These are phyloP conservation scores for Rhyacichthys aspro DNA, from an alignment of 2,797 vertebrate species.

Conservation along the genomic window DNA sequence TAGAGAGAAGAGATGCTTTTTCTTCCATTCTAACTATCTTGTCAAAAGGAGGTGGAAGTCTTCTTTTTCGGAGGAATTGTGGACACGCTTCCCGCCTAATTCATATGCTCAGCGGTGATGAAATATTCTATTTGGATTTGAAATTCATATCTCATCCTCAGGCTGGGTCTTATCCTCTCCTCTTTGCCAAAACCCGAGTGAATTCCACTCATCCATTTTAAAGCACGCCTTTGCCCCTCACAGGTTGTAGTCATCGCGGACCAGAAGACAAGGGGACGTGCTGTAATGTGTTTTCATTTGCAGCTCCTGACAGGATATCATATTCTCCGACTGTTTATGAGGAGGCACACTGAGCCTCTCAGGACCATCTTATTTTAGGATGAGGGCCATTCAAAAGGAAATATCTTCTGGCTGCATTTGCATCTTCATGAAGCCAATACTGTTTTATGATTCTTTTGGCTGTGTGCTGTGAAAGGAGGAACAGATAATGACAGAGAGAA, in stretches of 20 bases:
- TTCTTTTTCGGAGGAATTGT: conserved; percentile 39
- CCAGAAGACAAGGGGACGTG: conserved; percentile 57
- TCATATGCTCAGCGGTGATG: conserved; percentile 64
- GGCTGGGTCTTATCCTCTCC: conserved; percentile 37
- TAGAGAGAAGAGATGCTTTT: conserved; percentile 15
- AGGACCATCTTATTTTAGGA: conserved; percentile 48
- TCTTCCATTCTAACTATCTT: conserved; percentile 20
- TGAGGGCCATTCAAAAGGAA: conserved; percentile 44
- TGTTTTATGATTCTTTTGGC: conserved; percentile 44
- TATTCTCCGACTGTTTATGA: conserved; percentile 54
- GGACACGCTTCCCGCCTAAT: conserved; percentile 48
- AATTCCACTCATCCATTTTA: conserved; percentile 53
- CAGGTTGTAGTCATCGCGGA: conserved; percentile 37
- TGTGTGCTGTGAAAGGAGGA: conserved; percentile 24
- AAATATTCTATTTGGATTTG: conserved; percentile 68
- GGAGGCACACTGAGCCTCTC: conserved; percentile 32
- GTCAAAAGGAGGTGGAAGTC: conserved; percentile 45
- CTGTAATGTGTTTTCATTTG: conserved; percentile 67
- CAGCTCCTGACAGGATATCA: conserved; percentile 56
- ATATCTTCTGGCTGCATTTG: conserved; percentile 50
- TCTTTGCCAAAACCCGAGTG: conserved; percentile 29
- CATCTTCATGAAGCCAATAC: conserved; percentile 27
- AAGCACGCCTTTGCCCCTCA: conserved; percentile 46
- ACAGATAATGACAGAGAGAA: not conserved
- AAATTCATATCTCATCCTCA: conserved; percentile 65